These are phyloP conservation scores for Branchinecta sandiegonensis DNA, from an alignment of 2,888 invertebrate species.

Conservation along the genomic window DNA sequence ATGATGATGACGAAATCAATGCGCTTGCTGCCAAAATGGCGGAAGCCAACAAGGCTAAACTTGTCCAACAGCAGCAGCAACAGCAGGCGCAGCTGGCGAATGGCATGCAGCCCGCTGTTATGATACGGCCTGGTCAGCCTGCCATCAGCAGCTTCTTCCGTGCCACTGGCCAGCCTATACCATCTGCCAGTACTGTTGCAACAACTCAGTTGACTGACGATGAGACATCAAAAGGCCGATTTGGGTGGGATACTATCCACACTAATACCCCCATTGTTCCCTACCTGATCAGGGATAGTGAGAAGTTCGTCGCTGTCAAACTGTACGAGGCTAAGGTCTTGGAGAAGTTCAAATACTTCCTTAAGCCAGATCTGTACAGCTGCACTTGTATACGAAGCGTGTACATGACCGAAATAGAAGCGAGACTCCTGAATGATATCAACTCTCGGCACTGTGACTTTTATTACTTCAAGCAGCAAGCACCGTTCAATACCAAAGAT, in stretches of 20 bases:
- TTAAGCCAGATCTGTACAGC: conserved; percentile 36
- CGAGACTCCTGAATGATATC: conserved; percentile 76
- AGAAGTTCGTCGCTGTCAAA: conserved; percentile 80
- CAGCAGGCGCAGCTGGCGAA: conserved; percentile 22
- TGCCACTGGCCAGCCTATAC: conserved; percentile 37
- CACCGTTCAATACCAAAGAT: conserved; percentile 70
- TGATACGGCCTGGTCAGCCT: conserved; percentile 27
- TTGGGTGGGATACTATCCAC: conserved; percentile 80
- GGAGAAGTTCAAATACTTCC: conserved; percentile 23
- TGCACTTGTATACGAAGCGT: conserved; percentile 84
- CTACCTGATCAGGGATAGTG: conserved; percentile 64
- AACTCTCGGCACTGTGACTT: conserved; percentile 81
- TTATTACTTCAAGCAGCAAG: conserved; percentile 62
- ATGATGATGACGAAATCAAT: conserved; percentile 66
- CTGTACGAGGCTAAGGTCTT: conserved; percentile 76
- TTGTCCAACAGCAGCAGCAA: conserved; percentile 36
- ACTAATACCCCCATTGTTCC: conserved; percentile 45
- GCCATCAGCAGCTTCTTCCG: conserved; percentile 47
- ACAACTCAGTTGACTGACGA: conserved; percentile 31
- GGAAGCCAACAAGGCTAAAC: conserved; percentile 59
- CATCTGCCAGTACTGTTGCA: conserved; percentile 26
- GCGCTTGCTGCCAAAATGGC: conserved; percentile 74
- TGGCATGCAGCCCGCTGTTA: background rate
- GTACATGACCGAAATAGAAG: conserved; percentile 80
- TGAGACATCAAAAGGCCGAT: conserved; percentile 42